These are phyloP conservation scores for Amphipyra tragopoginis DNA, from an alignment of 2,888 invertebrate species.

Conservation along the genomic window DNA sequence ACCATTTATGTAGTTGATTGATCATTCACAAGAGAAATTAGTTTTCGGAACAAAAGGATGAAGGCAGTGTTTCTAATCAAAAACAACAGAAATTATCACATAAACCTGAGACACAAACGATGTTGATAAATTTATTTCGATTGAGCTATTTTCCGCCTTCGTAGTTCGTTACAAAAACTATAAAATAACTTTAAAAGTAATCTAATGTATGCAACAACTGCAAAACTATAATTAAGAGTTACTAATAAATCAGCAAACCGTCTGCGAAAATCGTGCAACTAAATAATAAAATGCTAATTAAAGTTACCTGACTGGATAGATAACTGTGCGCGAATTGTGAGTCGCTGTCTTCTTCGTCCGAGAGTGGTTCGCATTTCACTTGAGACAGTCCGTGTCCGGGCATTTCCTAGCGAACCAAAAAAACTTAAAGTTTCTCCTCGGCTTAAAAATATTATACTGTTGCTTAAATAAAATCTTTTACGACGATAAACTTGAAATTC, in stretches of 20 bases:
- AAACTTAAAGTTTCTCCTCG: slow-evolving; percentile 4
- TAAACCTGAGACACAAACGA: no score
- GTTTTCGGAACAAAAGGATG: no score
- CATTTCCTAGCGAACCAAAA: slow-evolving; percentile 74
- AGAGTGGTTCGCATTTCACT: slow-evolving; percentile 82
- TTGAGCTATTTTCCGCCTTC: no score
- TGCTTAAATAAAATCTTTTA: slow-evolving; percentile 11
- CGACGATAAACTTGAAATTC: slow-evolving; percentile 7
- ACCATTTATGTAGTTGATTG: no score
- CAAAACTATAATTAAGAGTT: slow-evolving; percentile 21
- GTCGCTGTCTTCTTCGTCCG: slow-evolving; percentile 79
- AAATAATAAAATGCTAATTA: slow-evolving; percentile 40
- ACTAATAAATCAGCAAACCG: slow-evolving; percentile 22
- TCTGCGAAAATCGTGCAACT: slow-evolving; percentile 26
- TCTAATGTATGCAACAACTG: background rate
- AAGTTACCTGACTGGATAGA: slow-evolving; percentile 71
- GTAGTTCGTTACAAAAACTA: background rate
- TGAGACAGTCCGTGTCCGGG: slow-evolving; percentile 72
- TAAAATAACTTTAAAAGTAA: background rate
- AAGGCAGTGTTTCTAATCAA: no score
- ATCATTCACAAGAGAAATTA: no score
- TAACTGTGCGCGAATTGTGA: slow-evolving; percentile 72
- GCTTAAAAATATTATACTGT: background rate
- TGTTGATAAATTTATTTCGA: no score
- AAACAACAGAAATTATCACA: no score